phyloP scores from a whole-genome alignment of 1,140 invertebrate genomes.

The Triops cancriformis region DNA sequence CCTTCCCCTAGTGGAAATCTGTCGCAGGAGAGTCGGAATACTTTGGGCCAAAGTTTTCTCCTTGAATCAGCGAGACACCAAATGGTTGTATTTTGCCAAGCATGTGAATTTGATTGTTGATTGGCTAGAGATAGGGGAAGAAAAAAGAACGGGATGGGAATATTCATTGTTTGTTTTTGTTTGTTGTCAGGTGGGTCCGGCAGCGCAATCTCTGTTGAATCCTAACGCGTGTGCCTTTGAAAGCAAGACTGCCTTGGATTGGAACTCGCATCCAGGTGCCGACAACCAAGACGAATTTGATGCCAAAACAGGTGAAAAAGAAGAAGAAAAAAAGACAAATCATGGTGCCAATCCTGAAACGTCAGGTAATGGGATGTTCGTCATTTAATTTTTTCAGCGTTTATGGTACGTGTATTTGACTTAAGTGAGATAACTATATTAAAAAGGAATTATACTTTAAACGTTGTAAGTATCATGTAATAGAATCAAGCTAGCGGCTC shows the following conservation, averaged over 20 bases:
- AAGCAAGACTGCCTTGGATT: constrained; percentile 15
- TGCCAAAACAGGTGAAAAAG: background rate
- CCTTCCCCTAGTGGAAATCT: background rate
- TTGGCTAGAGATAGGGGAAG: background rate
- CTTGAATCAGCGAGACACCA: background rate
- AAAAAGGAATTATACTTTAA: too few species aligned
- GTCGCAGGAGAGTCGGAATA: too few species aligned
- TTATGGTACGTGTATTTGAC: too few species aligned
- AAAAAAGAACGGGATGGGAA: background rate
- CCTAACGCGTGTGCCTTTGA: constrained; percentile 17
- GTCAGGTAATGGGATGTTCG: background rate
- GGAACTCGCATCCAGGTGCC: background rate
- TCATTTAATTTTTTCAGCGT: too few species aligned
- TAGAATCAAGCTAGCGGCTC: too few species aligned
- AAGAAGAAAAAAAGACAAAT: background rate
- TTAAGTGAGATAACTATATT: too few species aligned
- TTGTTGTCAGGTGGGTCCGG: constrained; percentile 16
- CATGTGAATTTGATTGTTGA: background rate
- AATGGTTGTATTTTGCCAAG: background rate
- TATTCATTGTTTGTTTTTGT: background rate
- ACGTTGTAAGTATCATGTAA: too few species aligned
- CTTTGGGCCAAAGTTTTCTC: too few species aligned
- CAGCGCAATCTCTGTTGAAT: constrained; percentile 15
- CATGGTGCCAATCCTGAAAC: background rate
- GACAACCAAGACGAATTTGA: background rate